Evolutionary conservation across 2,797 vertebrate genomes (phyloP).

Genomic region (Lindbergichthys nudifrons): DNA sequence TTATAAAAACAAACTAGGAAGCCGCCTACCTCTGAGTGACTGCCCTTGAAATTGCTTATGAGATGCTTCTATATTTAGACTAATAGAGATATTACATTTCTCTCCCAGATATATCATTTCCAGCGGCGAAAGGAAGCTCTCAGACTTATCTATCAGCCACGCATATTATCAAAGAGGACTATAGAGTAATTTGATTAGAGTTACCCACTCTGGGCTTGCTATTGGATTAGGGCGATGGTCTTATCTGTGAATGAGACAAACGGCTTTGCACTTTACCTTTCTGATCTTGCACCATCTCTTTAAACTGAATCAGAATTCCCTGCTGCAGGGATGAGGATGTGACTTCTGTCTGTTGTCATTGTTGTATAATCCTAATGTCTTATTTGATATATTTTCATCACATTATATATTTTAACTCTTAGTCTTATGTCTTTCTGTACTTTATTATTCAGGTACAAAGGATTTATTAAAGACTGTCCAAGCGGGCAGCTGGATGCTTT

Average conservation of each 20-base stretch:
- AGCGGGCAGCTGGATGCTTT: slow-evolving; percentile 96
- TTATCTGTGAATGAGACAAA: slow-evolving; percentile 77
- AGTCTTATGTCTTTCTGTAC: slow-evolving; percentile 8
- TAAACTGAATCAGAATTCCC: slow-evolving; percentile 36
- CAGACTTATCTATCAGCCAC: slow-evolving; percentile 69
- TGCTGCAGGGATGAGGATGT: slow-evolving; percentile 16
- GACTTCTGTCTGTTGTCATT: slow-evolving; percentile 17
- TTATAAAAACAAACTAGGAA: slow-evolving; percentile 56
- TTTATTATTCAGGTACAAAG: slow-evolving; percentile 92
- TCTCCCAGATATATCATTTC: slow-evolving; percentile 71
- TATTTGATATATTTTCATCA: slow-evolving; percentile 12
- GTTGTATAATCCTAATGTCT: slow-evolving; percentile 11
- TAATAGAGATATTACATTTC: slow-evolving; percentile 70
- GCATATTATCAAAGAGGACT: slow-evolving; percentile 72
- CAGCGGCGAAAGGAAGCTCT: slow-evolving; percentile 67
- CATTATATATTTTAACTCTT: slow-evolving; percentile 10
- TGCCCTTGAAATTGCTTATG: slow-evolving; percentile 78
- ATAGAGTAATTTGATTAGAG: slow-evolving; percentile 76
- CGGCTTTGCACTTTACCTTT: slow-evolving; percentile 67
- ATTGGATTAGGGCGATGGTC: slow-evolving; percentile 72
- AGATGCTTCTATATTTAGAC: slow-evolving; percentile 78
- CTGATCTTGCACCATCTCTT: slow-evolving; percentile 51
- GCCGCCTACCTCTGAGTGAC: slow-evolving; percentile 71
- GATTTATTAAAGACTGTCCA: slow-evolving; percentile 99
- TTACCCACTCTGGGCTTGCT: slow-evolving; percentile 69